phyloP scores from a whole-genome alignment of 2,113 vertebrate species.

The Numida meleagris region DNA sequence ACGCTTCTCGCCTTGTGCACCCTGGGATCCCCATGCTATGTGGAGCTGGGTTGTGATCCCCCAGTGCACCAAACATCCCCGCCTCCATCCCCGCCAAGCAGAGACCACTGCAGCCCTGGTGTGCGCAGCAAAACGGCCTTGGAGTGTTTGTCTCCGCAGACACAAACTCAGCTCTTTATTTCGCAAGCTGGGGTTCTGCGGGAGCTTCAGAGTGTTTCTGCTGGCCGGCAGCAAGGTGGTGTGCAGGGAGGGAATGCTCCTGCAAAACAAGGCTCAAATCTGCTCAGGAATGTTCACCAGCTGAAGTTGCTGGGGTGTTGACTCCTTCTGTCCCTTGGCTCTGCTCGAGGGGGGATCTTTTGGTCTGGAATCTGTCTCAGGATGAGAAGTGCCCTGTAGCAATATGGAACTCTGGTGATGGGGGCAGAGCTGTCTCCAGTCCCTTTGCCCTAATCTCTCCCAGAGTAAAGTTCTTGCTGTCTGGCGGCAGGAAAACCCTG shows the following conservation, averaged over 20 bases:
- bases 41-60: background rate
- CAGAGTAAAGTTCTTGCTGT: background rate
- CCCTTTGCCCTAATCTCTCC: background rate
- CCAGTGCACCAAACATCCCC: background rate
- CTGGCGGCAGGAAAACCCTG: fast-evolving
- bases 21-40: background rate
- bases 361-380: background rate
- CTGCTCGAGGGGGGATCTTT: background rate
- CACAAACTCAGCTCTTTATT: slow-evolving; percentile 28
- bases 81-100: background rate
- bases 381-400: background rate
- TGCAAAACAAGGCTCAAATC: slow-evolving; percentile 36
- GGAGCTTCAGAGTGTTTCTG: background rate
- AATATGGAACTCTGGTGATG: background rate
- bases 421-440: background rate
- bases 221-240: background rate
- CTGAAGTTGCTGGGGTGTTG: background rate
- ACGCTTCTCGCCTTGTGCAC: background rate
- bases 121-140: background rate
- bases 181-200: slow-evolving; percentile 32
- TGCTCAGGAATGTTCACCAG: slow-evolving; percentile 25
- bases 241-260: background rate
- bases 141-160: slow-evolving; percentile 24
- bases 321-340: background rate
- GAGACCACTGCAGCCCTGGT: fast-evolving